These are phyloP conservation scores for Pangasius krempfi DNA, from an alignment of 2,797 vertebrate species.

Conservation along the genomic window DNA sequence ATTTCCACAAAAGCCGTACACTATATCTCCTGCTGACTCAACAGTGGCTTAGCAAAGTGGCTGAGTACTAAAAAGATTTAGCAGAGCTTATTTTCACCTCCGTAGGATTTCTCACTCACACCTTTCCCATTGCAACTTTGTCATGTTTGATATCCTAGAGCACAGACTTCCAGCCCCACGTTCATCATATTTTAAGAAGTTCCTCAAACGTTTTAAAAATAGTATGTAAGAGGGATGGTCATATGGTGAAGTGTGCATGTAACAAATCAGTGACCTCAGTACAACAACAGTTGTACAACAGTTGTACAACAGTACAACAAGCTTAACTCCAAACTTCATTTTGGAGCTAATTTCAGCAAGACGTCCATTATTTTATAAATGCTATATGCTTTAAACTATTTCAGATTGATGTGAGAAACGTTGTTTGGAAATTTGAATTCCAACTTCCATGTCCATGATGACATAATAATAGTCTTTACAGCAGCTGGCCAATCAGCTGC, in stretches of 20 bases:
- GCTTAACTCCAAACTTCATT: neutral
- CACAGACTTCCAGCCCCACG: neutral
- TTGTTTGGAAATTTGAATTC: neutral
- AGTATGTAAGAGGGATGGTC: neutral
- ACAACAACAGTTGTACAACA: too few relatives aligned
- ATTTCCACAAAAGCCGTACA: neutral
- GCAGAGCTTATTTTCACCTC: neutral
- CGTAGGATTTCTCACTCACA: neutral
- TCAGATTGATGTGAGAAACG: neutral
- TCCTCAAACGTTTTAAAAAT: neutral
- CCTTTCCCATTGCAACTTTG: neutral
- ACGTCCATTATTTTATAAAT: neutral
- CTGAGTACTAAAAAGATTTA: neutral
- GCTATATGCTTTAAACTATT: too few relatives aligned
- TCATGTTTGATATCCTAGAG: neutral
- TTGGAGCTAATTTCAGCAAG: neutral
- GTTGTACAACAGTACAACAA: too few relatives aligned
- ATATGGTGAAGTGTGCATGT: neutral
- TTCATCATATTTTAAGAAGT: neutral
- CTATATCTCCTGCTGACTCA: neutral
- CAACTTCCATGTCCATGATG: neutral
- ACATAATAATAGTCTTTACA: neutral
- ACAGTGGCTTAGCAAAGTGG: neutral
- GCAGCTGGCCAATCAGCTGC: neutral
- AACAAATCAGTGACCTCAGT: neutral